These are phyloP conservation scores for Desoria tigrina DNA, from an alignment of 2,888 invertebrate genomes.

Conservation along the genomic window DNA sequence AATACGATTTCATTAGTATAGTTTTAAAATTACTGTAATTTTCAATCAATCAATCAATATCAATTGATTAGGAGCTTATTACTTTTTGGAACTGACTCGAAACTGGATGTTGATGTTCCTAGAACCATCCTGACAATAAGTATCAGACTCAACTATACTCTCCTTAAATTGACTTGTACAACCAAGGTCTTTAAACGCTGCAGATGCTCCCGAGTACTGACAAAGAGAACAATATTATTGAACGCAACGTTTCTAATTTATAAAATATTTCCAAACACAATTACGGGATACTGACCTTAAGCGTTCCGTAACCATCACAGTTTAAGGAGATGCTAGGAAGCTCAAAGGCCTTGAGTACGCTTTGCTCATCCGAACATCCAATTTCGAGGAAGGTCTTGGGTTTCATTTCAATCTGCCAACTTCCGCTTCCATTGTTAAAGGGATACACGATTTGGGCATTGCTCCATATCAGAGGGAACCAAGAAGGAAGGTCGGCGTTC, in stretches of 20 bases:
- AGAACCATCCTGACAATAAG: constrained; percentile 27
- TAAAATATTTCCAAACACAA: too few species aligned
- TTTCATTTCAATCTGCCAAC: constrained; percentile 33
- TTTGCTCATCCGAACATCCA: constrained; percentile 20
- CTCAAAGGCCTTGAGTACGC: background rate
- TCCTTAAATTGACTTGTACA: constrained; percentile 39
- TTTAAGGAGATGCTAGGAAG: background rate
- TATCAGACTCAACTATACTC: constrained; percentile 26
- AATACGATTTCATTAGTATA: background rate
- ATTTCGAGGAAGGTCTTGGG: constrained; percentile 26
- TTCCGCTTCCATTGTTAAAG: constrained; percentile 18
- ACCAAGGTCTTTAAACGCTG: constrained; percentile 33
- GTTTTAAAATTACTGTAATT: background rate
- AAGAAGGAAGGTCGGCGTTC: constrained; percentile 28
- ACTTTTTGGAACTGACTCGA: constrained; percentile 24
- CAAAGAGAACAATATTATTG: too few species aligned
- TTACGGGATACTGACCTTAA: too few species aligned
- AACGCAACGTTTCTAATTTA: too few species aligned
- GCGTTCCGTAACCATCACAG: background rate
- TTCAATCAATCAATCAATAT: background rate
- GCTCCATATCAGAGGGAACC: constrained; percentile 41
- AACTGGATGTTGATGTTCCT: constrained; percentile 38
- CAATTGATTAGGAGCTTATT: background rate
- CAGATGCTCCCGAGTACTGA: constrained; percentile 14
- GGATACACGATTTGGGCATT: constrained; percentile 29